These are phyloP conservation scores for Oscheius sp. DNA, from an alignment of 1,140 invertebrate genomes.

Conservation along the genomic window DNA sequence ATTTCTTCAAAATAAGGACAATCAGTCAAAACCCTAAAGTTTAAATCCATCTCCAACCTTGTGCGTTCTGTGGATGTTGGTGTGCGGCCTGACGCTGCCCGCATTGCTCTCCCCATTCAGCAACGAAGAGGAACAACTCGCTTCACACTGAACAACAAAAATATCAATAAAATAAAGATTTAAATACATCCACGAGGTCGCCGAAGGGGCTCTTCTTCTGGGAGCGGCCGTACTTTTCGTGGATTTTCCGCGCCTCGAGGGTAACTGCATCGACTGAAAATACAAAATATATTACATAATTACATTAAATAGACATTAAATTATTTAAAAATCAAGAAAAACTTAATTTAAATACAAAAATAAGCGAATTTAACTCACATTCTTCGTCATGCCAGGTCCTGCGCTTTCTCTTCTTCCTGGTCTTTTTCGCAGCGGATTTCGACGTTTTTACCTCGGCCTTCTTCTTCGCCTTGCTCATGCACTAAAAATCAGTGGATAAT, in stretches of 20 bases:
- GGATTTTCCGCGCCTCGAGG: background rate
- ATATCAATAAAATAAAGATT: background rate
- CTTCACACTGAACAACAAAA: background rate
- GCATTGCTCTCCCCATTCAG: no score
- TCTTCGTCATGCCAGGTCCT: constrained; percentile 2
- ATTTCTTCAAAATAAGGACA: no score
- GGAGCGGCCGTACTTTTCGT: background rate
- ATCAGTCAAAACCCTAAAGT: background rate
- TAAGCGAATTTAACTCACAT: background rate
- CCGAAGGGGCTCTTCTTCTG: background rate
- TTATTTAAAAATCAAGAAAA: no score
- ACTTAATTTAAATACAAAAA: background rate
- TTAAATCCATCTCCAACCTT: background rate
- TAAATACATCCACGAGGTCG: background rate
- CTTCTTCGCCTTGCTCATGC: background rate
- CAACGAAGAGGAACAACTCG: background rate
- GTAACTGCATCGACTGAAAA: no score
- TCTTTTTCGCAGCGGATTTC: background rate
- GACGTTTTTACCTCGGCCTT: background rate
- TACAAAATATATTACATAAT: no score
- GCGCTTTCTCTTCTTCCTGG: background rate
- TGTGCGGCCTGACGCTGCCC: background rate
- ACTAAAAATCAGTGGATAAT: no score
- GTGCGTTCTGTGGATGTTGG: background rate
- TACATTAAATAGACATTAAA: no score